Percentiles rank a stretch among this genome's conserved stretches.
These are phyloP conservation scores for Ispidina lecontei DNA, from an alignment of 2,797 vertebrate species.

Conservation along the genomic window DNA sequence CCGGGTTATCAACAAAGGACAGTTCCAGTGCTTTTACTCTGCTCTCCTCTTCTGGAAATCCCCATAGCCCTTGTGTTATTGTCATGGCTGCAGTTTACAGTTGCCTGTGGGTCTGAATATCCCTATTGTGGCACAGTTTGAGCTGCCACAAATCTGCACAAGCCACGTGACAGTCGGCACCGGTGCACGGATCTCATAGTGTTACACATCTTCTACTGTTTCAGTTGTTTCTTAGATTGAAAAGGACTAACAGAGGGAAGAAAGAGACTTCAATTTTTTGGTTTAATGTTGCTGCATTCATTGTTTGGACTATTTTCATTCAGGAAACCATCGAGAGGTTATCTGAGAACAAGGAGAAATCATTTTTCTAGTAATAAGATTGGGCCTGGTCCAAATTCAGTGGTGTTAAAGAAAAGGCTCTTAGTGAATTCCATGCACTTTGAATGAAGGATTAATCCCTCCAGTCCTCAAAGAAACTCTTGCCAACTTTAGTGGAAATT, in stretches of 20 bases:
- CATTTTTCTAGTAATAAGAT: constrained; percentile 22
- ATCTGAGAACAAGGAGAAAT: not conserved
- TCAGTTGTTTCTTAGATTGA: not conserved
- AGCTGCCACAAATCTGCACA: not conserved
- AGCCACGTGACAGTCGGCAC: not conserved
- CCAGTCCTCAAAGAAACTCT: not conserved
- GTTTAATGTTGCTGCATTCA: not conserved
- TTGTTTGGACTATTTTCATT: not conserved
- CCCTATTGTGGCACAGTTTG: not conserved
- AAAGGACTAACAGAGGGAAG: not conserved
- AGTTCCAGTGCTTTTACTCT: not conserved
- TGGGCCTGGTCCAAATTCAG: constrained; percentile 22
- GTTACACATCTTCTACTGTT: constrained; percentile 23
- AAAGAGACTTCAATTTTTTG: not conserved
- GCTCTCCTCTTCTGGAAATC: not conserved
- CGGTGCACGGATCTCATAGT: not conserved
- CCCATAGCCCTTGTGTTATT: not conserved
- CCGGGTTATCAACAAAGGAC: not conserved
- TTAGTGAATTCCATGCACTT: constrained; percentile 7
- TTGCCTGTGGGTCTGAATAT: not conserved
- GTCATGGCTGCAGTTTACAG: not conserved
- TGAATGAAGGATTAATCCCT: constrained; percentile 37
- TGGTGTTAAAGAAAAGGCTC: not conserved
- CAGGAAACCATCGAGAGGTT: not conserved
- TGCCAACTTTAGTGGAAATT: not conserved